A percentile compares a stretch with the other conserved stretches of the same genome.
These are phyloP conservation scores for Dinomys branickii DNA, from an alignment of 2,113 vertebrate species.

Conservation along the genomic window DNA sequence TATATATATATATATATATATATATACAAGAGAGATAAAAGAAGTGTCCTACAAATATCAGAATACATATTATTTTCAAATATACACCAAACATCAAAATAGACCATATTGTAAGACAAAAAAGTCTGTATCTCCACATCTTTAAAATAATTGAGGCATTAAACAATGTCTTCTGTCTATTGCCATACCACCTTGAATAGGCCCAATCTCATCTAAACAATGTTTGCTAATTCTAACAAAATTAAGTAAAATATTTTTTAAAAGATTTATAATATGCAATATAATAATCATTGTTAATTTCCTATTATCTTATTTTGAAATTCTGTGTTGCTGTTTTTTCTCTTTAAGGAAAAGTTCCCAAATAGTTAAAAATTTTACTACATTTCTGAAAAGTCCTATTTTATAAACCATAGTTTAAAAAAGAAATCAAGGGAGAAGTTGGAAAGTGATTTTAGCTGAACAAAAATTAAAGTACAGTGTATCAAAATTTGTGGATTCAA, in stretches of 20 bases:
- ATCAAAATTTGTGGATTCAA: neutral
- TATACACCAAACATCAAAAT: neutral
- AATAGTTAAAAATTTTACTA: slow-evolving; percentile 33
- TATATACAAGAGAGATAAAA: neutral
- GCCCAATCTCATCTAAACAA: too few species aligned
- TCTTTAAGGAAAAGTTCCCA: neutral
- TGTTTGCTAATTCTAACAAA: too few species aligned
- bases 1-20: too few species aligned
- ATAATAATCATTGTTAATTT: too few species aligned
- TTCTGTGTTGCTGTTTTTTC: too few species aligned
- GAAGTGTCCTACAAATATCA: neutral
- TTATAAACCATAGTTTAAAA: too few species aligned
- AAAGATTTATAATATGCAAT: neutral
- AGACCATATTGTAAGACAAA: neutral
- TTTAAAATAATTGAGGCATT: neutral
- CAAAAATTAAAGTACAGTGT: slow-evolving; percentile 39
- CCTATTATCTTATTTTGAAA: too few species aligned
- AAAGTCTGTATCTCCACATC: neutral
- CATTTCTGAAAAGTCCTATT: neutral
- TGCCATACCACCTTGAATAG: too few species aligned
- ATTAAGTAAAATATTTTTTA: neutral
- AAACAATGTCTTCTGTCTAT: too few species aligned
- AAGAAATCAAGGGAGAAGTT: slow-evolving; percentile 3
- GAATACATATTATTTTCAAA: slow-evolving; percentile 31
- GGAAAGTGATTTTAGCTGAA: neutral